A percentile compares a stretch with the other conserved stretches of the same genome.
These are phyloP conservation scores for Tylochromis polylepis DNA, from an alignment of 2,113 vertebrate species.

Conservation along the genomic window DNA sequence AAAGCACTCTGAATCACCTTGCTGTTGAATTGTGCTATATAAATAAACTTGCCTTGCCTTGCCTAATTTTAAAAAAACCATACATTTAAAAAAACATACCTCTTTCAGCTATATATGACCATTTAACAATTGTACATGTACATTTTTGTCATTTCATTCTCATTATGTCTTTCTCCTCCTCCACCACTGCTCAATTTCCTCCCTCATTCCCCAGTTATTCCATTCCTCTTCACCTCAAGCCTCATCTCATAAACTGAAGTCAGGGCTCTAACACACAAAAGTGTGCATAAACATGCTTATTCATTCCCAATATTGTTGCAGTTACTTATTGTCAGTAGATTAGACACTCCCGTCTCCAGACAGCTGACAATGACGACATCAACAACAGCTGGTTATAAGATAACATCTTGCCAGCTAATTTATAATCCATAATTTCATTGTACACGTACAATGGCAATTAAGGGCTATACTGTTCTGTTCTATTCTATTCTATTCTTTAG, in stretches of 20 bases:
- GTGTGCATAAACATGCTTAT: not conserved
- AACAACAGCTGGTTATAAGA: not conserved
- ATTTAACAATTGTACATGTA: not conserved
- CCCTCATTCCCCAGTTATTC: not conserved
- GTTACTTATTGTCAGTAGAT: not conserved
- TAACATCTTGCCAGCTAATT: accelerated
- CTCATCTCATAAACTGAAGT: not conserved
- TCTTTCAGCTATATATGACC: not conserved
- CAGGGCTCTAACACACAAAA: not conserved
- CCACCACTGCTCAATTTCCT: not conserved
- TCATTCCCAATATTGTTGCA: not conserved
- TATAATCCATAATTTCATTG: not conserved
- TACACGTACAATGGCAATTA: not conserved
- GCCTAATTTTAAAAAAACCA: no score
- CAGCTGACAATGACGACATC: not conserved
- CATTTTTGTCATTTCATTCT: not conserved
- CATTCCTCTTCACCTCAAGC: not conserved
- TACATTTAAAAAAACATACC: not conserved
- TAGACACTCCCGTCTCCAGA: not conserved
- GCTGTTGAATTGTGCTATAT: no score
- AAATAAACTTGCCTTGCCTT: no score
- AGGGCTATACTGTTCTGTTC: not conserved
- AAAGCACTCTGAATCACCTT: no score
- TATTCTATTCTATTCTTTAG: not conserved
- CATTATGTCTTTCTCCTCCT: not conserved